Conservation (phyloP, 2,113 vertebrate genomes). For the Arenaria interpres region DNA sequence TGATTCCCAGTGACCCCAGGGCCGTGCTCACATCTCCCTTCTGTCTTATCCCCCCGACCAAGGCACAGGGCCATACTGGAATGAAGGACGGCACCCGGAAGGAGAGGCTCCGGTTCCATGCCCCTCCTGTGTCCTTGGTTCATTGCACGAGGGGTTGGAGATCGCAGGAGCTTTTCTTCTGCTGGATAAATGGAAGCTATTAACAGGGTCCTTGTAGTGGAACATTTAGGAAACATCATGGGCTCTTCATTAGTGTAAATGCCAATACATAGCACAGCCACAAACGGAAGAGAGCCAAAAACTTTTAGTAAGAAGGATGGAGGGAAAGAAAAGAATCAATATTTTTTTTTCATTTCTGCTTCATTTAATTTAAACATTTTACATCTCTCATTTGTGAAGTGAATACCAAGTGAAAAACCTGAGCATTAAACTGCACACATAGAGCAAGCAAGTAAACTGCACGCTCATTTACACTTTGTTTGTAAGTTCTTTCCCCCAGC, state of each 20-base stretch:
- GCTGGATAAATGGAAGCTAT: slow-evolving; percentile 40
- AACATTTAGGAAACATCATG: slow-evolving; percentile 39
- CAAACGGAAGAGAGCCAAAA: slow-evolving; percentile 28
- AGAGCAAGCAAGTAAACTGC: not conserved
- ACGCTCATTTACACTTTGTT: not conserved
- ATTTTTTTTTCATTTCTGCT: not conserved
- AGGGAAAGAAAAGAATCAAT: slow-evolving; percentile 1
- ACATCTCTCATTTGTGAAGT: slow-evolving; percentile 21
- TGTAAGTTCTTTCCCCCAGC: not conserved
- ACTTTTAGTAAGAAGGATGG: slow-evolving; percentile 49
- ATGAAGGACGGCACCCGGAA: not conserved
- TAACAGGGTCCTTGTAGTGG: slow-evolving; percentile 19
- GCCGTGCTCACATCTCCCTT: not conserved
- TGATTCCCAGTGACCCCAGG: not conserved
- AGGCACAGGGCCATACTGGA: not conserved
- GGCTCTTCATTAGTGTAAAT: slow-evolving; percentile 54
- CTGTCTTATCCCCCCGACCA: not conserved
- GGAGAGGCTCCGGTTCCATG: not conserved
- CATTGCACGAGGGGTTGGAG: not conserved
- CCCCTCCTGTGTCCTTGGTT: not conserved
- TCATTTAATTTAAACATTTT: slow-evolving; percentile 41
- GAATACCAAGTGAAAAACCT: slow-evolving; percentile 27
- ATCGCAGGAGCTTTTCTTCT: not conserved
- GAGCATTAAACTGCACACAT: not conserved
- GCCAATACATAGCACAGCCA: slow-evolving; percentile 28